Percentiles rank a stretch among this genome's conserved stretches.
phyloP scores from a whole-genome alignment of 2,113 vertebrate genomes.

The Gasterosteus aculeatus region DNA sequence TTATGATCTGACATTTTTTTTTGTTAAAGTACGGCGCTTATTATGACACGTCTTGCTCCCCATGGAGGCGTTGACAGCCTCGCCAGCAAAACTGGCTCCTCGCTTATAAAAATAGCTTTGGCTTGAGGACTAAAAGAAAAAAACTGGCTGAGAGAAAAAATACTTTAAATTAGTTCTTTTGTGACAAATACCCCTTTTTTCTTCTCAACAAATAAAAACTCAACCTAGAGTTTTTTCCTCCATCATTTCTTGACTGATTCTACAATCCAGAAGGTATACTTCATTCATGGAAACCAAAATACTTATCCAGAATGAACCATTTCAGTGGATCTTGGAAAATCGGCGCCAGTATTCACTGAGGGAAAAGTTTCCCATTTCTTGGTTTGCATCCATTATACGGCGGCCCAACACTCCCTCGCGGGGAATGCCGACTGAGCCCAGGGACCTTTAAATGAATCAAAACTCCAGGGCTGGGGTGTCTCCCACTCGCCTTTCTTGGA shows the following conservation, averaged over 20 bases:
- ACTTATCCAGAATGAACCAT: not conserved
- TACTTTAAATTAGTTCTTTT: not conserved
- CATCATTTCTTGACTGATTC: not conserved
- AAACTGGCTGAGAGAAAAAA: not conserved
- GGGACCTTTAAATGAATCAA: conserved; percentile 69
- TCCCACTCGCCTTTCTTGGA: conserved; percentile 27
- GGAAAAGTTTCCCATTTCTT: conserved; percentile 42
- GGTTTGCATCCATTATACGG: conserved; percentile 75
- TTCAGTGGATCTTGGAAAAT: conserved; percentile 16
- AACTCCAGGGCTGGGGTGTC: conserved; percentile 44
- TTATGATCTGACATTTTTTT: conserved; percentile 39
- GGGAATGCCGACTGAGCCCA: conserved; percentile 56
- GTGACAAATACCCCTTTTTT: not conserved
- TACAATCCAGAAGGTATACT: not conserved
- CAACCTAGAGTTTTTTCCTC: not conserved
- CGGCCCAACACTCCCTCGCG: conserved; percentile 42
- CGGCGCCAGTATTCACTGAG: not conserved
- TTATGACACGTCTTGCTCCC: conserved; percentile 4
- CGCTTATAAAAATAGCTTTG: conserved; percentile 35
- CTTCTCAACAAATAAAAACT: not conserved
- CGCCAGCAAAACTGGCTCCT: conserved; percentile 18
- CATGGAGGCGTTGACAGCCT: conserved; percentile 34
- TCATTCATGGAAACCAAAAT: not conserved
- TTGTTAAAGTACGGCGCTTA: conserved; percentile 41
- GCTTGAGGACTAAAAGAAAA: not conserved